These are phyloP conservation scores for Poecilia velifera DNA, from an alignment of 2,797 vertebrate species.

Conservation along the genomic window DNA sequence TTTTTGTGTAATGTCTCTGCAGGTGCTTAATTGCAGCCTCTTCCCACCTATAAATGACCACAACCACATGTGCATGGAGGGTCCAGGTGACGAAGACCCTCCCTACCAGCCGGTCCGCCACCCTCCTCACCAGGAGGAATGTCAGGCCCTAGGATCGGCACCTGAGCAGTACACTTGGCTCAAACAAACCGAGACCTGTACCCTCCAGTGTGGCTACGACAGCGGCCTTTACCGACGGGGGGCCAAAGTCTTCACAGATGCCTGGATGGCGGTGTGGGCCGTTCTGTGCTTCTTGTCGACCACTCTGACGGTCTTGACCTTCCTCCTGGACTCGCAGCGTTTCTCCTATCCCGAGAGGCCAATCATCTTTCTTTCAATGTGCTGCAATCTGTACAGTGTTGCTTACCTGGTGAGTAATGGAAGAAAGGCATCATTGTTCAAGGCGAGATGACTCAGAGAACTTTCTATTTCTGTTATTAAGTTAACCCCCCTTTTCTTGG, in stretches of 20 bases:
- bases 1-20: background rate
- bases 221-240: constrained; percentile 91
- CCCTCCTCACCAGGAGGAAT: constrained; percentile 92
- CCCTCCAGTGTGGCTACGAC: constrained; percentile 95
- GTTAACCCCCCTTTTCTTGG: background rate
- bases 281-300: constrained; percentile 97
- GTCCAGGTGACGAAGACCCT: constrained; percentile 92
- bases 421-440: constrained; percentile 5
- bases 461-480: background rate
- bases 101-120: constrained; percentile 85
- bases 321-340: constrained; percentile 94
- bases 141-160: constrained; percentile 85
- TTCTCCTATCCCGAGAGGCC: constrained; percentile 98
- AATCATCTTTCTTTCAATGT: constrained; percentile 99
- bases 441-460: background rate
- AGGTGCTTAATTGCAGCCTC: constrained; percentile 94
- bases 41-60: constrained; percentile 98
- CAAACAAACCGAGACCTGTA: constrained; percentile 90
- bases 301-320: constrained; percentile 95
- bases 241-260: constrained; percentile 94
- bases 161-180: constrained; percentile 96
- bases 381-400: constrained; percentile 99
- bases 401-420: constrained; percentile 88
- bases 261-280: constrained; percentile 98
- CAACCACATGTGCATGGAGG: constrained; percentile 99